phyloP scores from a whole-genome alignment of 2,888 invertebrate species.

The Sycophila texana region DNA sequence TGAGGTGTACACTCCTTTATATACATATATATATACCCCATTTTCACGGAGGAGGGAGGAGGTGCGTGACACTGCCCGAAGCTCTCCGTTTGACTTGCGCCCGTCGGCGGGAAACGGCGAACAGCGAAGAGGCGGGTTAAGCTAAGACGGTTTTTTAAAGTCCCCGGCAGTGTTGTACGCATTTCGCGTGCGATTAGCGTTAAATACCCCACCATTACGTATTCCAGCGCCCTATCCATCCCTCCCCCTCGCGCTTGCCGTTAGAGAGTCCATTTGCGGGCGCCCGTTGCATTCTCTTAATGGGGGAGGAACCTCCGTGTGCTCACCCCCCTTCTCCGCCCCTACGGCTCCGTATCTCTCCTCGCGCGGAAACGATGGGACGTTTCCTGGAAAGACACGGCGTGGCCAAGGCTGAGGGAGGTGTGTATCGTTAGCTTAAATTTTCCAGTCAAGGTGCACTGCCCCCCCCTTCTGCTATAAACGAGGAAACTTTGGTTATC shows the following conservation, averaged over 20 bases:
- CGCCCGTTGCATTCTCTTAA: constrained; percentile 65
- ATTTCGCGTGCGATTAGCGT: constrained; percentile 63
- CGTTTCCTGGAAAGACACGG: constrained; percentile 58
- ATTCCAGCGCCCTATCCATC: constrained; percentile 14
- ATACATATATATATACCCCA: not conserved
- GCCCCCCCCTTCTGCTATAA: constrained; percentile 14
- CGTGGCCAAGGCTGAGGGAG: constrained; percentile 23
- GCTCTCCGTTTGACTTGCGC: not conserved
- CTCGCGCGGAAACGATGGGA: constrained; percentile 56
- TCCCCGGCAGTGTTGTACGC: constrained; percentile 48
- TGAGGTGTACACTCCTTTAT: not conserved
- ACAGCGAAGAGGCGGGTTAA: constrained; percentile 36
- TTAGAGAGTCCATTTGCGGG: constrained; percentile 35
- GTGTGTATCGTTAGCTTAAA: constrained; percentile 51
- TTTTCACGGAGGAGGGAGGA: not conserved
- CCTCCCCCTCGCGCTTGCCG: not conserved
- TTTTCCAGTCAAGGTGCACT: constrained; percentile 21
- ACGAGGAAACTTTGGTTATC: constrained; percentile 61
- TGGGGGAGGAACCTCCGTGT: constrained; percentile 53
- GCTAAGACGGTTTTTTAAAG: not conserved
- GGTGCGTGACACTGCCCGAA: not conserved
- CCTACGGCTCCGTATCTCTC: constrained; percentile 43
- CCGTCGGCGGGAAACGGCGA: not conserved
- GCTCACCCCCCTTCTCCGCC: not conserved
- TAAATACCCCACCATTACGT: constrained; percentile 59